These are phyloP conservation scores for Drosophila setifemur DNA, from an alignment of 1,140 invertebrate genomes.

Conservation along the genomic window DNA sequence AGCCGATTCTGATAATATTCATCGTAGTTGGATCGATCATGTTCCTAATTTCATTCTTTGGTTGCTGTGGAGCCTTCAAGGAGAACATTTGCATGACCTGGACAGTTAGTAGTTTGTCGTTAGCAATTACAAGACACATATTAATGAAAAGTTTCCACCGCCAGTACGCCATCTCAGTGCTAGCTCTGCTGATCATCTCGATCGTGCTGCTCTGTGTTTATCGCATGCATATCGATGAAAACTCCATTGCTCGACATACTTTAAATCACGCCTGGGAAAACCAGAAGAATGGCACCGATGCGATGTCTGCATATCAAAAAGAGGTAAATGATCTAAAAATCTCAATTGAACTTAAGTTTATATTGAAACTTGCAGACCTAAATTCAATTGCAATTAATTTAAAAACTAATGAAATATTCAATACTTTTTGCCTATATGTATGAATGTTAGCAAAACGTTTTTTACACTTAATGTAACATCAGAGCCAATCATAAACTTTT, in stretches of 20 bases:
- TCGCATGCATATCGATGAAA: conserved; percentile 15
- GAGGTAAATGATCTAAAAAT: conserved; percentile 16
- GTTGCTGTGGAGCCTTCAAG: conserved; percentile 91
- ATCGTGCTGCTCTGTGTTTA: conserved; percentile 43
- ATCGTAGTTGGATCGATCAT: conserved; percentile 54
- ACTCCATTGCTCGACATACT: background rate
- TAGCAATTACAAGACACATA: too few relatives aligned
- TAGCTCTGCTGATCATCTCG: conserved; percentile 39
- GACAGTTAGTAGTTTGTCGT: conserved; percentile 84
- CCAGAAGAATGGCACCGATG: conserved; percentile 36
- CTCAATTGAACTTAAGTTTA: background rate
- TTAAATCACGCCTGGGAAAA: conserved; percentile 29
- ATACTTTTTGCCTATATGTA: too few relatives aligned
- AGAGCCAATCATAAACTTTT: too few relatives aligned
- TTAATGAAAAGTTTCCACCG: background rate
- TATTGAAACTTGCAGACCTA: too few relatives aligned
- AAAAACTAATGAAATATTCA: too few relatives aligned
- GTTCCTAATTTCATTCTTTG: conserved; percentile 86
- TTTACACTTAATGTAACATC: too few relatives aligned
- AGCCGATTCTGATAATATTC: conserved; percentile 80
- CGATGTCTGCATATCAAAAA: conserved; percentile 46
- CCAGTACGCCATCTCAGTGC: conserved; percentile 53
- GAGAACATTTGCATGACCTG: conserved; percentile 91
- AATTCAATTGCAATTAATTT: too few relatives aligned
- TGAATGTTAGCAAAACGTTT: too few relatives aligned